Conservation (phyloP, 2,113 vertebrate species). For the Chrysemys picta region DNA sequence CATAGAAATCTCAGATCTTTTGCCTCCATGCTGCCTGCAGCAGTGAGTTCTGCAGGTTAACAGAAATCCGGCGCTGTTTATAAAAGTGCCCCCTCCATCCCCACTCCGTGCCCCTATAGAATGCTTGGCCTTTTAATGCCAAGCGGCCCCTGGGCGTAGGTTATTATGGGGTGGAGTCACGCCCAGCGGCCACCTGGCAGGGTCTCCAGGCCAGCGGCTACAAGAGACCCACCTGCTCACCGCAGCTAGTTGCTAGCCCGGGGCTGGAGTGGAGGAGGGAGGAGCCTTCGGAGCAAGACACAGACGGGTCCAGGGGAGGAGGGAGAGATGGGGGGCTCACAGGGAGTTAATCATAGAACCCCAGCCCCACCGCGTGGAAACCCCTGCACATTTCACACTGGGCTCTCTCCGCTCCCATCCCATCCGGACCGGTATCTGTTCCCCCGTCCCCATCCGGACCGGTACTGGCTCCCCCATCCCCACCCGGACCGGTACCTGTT, state of each 20-base stretch:
- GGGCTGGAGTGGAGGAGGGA: neutral
- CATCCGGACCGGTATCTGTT: neutral
- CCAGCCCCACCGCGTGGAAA: neutral
- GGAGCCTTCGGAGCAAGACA: neutral
- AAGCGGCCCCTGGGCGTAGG: neutral
- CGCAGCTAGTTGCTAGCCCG: neutral
- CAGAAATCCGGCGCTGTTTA: neutral
- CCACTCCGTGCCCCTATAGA: neutral
- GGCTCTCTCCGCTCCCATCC: neutral
- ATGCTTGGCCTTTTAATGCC: neutral
- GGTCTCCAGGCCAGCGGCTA: neutral
- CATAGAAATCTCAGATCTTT: neutral
- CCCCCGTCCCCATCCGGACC: neutral
- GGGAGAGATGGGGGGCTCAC: too few relatives aligned
- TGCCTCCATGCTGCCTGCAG: neutral
- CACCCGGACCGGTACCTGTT: neutral
- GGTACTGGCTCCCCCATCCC: neutral
- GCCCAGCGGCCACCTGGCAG: neutral
- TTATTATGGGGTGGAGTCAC: neutral
- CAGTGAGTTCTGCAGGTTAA: slow-evolving; percentile 33
- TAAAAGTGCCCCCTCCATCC: neutral
- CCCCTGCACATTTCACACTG: neutral
- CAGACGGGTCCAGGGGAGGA: neutral
- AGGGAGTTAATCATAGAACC: neutral
- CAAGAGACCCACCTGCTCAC: too few relatives aligned